Base-by-base conservation (phyloP, 2,113 vertebrate species). In the Pangasianodon gigas region DNA sequence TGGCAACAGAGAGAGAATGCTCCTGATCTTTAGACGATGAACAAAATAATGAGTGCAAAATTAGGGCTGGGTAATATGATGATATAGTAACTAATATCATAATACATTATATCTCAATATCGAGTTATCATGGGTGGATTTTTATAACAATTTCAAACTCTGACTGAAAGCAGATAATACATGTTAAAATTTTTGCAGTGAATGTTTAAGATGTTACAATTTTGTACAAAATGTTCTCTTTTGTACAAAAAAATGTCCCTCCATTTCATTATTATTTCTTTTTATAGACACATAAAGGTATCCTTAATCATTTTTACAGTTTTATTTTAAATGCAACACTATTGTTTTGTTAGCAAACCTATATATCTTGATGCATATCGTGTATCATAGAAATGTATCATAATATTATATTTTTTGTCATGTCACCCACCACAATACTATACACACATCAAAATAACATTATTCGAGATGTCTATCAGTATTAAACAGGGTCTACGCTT, bases 1-100 rank as follows among this genome's bases (percentile, higher is more conserved):
- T 29, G 51, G 54, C 24, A 77, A 87, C 52, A 75, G 48, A 41
- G 58, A 85, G 41, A 85, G 41, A 85, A 62, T 48, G 46, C 65
- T 65, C 26, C 58, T 48, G 37, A 46, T 44, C 37, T 84, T 60
- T 84, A 62, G 21, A 84, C 6, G 0, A 52, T n/a, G 24, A 14
- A 52, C 29, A 13, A 51, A n/a, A 52, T 6, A 51, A 51, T 79
- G 29, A 75, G 37, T 75, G 18, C 32, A 79, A 79, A 11, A 26
- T 48, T 77, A 46, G 37, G 41, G 44, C 21, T 77, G 74, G 6
- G 21, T 10, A 46, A 77, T 46, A 13, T 48, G 37, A 44, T 3
- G 6, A 37, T 24, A 44, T 74, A 74, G 2, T 14, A 32, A 37
- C 37, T 52, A 52, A n/a, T 52, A 29, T 80, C 24, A 81, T 7